Evolutionary conservation across 1,140 invertebrate species (phyloP), one percentile per base, ranked within the genome.

Genomic region (Portunus trituberculatus): DNA sequence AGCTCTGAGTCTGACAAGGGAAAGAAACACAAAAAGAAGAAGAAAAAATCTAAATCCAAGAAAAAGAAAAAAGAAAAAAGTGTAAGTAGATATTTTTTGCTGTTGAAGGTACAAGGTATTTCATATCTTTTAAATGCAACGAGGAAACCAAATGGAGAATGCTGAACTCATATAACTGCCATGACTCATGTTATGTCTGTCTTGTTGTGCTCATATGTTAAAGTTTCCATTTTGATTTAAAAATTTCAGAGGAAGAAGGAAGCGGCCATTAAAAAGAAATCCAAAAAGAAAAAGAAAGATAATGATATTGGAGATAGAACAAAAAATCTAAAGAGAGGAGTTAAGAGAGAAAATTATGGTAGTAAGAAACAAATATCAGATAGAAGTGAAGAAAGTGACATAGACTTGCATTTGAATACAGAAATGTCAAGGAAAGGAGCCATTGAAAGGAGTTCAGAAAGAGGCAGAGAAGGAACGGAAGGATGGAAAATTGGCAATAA

Each of bases 1-100:
- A 83, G 25, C 39, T 91, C 59, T 31, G 59, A 88, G 39, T 83
- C 87, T 48, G 88, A 94, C 7, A 84, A 76, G 32, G 91, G 76
- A 46, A 94, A 39, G 90, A 95, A 86, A 48, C 82, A 67, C 29
- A 95, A 87, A 31, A 91, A 76, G n/a, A 95, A 93, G 31, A 95
- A 48, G 25, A 89, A 92, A 20, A 89, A 92, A 45, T n/a, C 52
- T 32, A 95, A 95, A 88, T 31, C 94, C 1, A 93, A 92, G 59
- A 92, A 95, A 31, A 59, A 91, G n/a, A 91, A 84, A 76, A 91
- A 86, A 25, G 46, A 59, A 59, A 59, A 10, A 59, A 59, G 52
- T 59, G 52, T 59, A 59, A 59, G 52, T 59, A 20, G 52, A 39
- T 20, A 59, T 10, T 59, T 10, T 3, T 84, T 28, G 25, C 8